Percentiles rank a stretch among this genome's conserved stretches.
Evolutionary conservation across 1,140 invertebrate species (phyloP).

Genomic region (Aphaenogaster floridana): DNA sequence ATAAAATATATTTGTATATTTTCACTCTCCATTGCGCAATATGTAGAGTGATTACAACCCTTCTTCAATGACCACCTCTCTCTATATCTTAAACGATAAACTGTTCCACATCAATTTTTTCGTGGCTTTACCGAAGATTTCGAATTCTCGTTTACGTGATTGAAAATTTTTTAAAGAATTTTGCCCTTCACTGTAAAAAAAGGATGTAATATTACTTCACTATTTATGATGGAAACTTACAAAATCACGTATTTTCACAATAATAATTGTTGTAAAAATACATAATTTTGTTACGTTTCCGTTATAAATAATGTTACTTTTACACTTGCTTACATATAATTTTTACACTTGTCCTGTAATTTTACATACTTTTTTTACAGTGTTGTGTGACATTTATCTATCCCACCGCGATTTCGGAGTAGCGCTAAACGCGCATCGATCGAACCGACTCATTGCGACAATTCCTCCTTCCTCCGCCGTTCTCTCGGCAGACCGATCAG

Average conservation of each 20-base stretch:
- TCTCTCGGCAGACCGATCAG: neutral
- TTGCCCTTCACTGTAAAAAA: too few species aligned
- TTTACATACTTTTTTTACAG: too few species aligned
- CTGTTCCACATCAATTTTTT: neutral
- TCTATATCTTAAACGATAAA: neutral
- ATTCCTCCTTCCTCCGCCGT: conserved; percentile 35
- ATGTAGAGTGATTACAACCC: neutral
- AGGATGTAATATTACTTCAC: too few species aligned
- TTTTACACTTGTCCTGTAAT: too few species aligned
- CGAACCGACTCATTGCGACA: conserved; percentile 22
- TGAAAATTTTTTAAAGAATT: neutral
- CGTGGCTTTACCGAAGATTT: neutral
- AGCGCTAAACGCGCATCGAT: conserved; percentile 18
- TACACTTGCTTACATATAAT: too few species aligned
- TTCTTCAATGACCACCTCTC: neutral
- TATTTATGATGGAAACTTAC: too few species aligned
- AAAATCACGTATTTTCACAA: too few species aligned
- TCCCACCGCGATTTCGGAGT: conserved; percentile 1
- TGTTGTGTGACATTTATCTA: neutral
- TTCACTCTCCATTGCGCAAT: neutral
- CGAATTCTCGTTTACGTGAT: neutral
- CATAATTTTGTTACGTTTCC: too few species aligned
- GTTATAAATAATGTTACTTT: too few species aligned
- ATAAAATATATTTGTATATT: neutral
- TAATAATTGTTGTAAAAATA: too few species aligned